phyloP scores from a whole-genome alignment of 2,113 vertebrate species.

The Shinisaurus crocodilurus region DNA sequence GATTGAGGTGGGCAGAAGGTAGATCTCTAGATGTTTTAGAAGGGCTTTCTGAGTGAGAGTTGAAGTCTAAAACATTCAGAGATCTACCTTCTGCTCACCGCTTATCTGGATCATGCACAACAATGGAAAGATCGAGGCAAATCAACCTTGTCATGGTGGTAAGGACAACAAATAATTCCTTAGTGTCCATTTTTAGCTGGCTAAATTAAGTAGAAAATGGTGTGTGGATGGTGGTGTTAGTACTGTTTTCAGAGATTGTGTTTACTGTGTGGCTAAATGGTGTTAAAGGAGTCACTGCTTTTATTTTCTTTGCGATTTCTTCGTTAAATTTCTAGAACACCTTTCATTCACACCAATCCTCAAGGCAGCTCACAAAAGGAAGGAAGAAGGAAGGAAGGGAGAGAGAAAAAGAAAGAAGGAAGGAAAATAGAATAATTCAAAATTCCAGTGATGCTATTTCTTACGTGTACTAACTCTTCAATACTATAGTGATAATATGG shows the following conservation, averaged over 20 bases:
- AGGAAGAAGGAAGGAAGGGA: background rate
- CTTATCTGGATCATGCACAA: background rate
- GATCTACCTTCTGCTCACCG: too few relatives aligned
- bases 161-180: background rate
- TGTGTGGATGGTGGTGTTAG: background rate
- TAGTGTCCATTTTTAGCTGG: background rate
- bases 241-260: background rate
- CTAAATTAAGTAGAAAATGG: background rate
- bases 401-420: too few relatives aligned
- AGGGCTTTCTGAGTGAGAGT: too few relatives aligned
- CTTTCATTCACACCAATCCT: background rate
- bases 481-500: background rate
- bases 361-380: background rate
- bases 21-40: too few relatives aligned
- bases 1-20: too few relatives aligned
- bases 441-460: background rate
- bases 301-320: background rate
- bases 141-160: background rate
- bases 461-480: background rate
- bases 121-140: background rate
- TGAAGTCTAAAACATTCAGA: too few relatives aligned
- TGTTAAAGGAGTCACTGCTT: background rate
- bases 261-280: background rate
- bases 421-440: too few relatives aligned
- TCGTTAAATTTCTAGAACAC: background rate